Evolutionary conservation across 1,140 invertebrate genomes (phyloP).

Genomic region (Pseudobourletiella spinata): DNA sequence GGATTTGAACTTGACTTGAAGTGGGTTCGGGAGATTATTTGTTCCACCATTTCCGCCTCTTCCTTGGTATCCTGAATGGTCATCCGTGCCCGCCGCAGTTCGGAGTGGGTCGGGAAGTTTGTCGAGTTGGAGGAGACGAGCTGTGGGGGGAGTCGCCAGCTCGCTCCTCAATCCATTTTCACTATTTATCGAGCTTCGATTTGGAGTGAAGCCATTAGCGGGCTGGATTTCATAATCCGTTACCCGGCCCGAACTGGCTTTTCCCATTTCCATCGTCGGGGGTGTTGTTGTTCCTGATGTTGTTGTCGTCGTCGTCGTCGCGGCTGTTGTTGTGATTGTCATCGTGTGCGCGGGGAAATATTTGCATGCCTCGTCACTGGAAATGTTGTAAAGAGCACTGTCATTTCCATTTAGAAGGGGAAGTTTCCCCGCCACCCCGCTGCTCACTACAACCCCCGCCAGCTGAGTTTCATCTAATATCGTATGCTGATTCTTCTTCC

Average conservation of each 20-base stretch:
- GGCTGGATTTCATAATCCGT: too few relatives aligned
- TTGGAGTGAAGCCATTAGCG: background rate
- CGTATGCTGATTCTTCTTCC: background rate
- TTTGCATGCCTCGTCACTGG: background rate
- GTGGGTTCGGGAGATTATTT: background rate
- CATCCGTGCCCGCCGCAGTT: background rate
- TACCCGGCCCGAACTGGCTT: background rate
- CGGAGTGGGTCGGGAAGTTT: background rate
- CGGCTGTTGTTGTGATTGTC: too few relatives aligned
- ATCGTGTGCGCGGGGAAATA: background rate
- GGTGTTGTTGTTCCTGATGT: background rate
- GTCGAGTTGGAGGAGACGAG: background rate
- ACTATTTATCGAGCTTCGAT: background rate
- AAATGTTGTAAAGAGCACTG: background rate
- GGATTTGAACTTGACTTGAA: constrained; percentile 20
- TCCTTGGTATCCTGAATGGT: constrained; percentile 27
- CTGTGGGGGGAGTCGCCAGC: background rate
- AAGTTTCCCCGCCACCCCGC: background rate
- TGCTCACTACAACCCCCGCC: background rate
- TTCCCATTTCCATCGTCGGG: background rate
- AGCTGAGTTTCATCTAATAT: background rate
- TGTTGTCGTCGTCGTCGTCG: background rate
- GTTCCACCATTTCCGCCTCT: constrained; percentile 33
- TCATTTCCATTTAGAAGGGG: background rate
- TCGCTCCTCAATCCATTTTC: background rate